Base-by-base conservation (phyloP, 92 coral and sea anemone species). In the Porites lobata region DNA sequence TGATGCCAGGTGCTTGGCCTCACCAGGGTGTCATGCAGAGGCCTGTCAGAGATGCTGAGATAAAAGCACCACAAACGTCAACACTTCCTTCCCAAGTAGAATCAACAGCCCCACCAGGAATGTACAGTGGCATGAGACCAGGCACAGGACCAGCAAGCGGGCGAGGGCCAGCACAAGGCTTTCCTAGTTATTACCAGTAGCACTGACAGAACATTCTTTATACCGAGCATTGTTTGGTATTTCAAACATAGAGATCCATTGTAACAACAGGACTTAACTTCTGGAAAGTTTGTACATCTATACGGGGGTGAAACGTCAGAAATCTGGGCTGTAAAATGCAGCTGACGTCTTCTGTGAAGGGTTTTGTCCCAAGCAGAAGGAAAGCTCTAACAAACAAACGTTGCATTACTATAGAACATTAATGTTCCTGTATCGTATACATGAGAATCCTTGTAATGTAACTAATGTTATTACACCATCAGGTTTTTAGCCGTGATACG, bases 121-220 rank as follows among this genome's bases (percentile, higher is more conserved):
- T 90, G 88, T 90, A 90, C 24, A 69, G 87, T 76, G 88, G 91
- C n/a, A 81, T 90, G 90, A 81, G 84, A 21, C 91, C 80, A 50
- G 78, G 84, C 8, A 6, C 87, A 50, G 86, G 87, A 12, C 82
- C 87, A n/a, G 18, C 90, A 43, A 76, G 54, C 50, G 65, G 65
- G 0, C 90, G 83, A 59, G 85, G 89, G 18, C 13, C 87, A 0
- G 64, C 87, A 12, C 64, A 83, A 24, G 93, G 93, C 20, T 90
- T 65, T 69, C 91, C 90, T 2, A 53, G 78, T 50, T 90, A 90
- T 11, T 90, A 86, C 79, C 93, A 90, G 84, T 90, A 80, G 83
- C 70, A 50, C 9, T 21, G 29, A 53, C 3, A 19, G 5, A 38
- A 10, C 22, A 9, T 65, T 59, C n/a, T 14, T 82, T 57, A 32